Percentiles rank a stretch among this genome's conserved stretches.
Evolutionary conservation across 2,888 invertebrate genomes (phyloP).

Genomic region (Ferdinandea cuprea): DNA sequence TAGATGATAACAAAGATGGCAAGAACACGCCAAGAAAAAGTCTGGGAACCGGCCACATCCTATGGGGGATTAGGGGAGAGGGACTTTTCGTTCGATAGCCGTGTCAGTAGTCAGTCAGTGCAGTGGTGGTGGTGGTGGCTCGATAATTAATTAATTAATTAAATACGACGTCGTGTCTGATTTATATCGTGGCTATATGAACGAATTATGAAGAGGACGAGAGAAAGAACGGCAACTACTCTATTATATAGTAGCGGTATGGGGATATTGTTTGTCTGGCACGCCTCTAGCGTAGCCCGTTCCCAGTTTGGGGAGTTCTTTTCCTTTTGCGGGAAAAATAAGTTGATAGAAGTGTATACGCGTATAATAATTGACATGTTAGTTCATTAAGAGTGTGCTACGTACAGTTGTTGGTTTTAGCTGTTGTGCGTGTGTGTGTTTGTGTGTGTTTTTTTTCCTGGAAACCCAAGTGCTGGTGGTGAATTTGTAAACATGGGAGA

Average conservation of each 20-base stretch:
- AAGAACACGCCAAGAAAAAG: constrained; percentile 37
- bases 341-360: constrained; percentile 42
- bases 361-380: constrained; percentile 62
- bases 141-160: constrained; percentile 73
- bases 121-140: constrained; percentile 25
- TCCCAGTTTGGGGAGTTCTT: background rate
- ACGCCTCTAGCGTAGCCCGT: constrained; percentile 26
- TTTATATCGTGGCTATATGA: constrained; percentile 56
- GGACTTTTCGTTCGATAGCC: constrained; percentile 2
- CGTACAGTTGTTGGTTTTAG: background rate
- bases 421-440: too few relatives aligned
- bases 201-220: constrained; percentile 49
- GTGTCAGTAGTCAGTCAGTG: background rate
- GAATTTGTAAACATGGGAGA: constrained; percentile 21
- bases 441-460: constrained; percentile 24
- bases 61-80: too few relatives aligned
- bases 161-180: constrained; percentile 72
- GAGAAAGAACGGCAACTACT: constrained; percentile 22
- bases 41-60: constrained; percentile 25
- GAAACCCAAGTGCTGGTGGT: constrained; percentile 3
- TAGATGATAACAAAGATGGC: background rate
- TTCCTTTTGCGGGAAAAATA: constrained; percentile 33
- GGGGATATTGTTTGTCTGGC: constrained; percentile 44
- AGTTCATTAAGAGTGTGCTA: constrained; percentile 40
- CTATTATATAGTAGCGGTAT: background rate